Percentiles rank a stretch among this genome's conserved stretches.
phyloP scores from a whole-genome alignment of 23 tunicate genomes.

The Halocynthia roretzi region DNA sequence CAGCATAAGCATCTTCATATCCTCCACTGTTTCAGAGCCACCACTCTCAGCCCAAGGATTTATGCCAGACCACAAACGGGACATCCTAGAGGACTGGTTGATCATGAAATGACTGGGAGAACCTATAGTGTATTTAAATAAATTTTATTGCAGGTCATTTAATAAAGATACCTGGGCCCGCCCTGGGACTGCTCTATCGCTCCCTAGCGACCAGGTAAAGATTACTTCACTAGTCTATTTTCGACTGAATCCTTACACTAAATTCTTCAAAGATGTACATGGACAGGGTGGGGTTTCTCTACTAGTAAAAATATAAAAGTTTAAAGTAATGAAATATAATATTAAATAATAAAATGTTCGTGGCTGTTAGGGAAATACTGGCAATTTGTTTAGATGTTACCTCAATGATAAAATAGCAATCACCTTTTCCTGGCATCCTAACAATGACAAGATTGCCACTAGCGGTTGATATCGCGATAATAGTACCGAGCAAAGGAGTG shows the following conservation, averaged over 20 bases:
- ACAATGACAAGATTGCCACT: constrained; percentile 30
- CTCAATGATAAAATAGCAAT: constrained; percentile 1
- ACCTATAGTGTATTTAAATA: too few species aligned
- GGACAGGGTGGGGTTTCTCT: too few species aligned
- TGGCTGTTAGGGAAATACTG: not conserved
- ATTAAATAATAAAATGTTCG: not conserved
- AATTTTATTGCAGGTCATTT: too few species aligned
- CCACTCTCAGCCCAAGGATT: constrained; percentile 69
- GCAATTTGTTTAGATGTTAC: not conserved
- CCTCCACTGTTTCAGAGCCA: constrained; percentile 38
- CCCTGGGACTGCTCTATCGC: constrained; percentile 1
- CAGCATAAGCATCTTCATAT: constrained; percentile 9
- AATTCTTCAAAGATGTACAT: too few species aligned
- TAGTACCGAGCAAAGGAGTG: not conserved
- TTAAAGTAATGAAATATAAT: too few species aligned
- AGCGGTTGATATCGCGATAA: constrained; percentile 25
- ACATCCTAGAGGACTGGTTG: constrained; percentile 62
- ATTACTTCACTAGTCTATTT: too few species aligned
- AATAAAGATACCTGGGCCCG: not conserved
- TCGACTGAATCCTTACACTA: too few species aligned
- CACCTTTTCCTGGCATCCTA: constrained; percentile 49
- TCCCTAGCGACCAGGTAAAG: too few species aligned
- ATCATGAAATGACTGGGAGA: not conserved
- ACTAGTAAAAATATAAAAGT: too few species aligned
- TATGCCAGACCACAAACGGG: constrained; percentile 61